Conservation (phyloP, 2,797 vertebrate species). For the Poeciliopsis presidionis region DNA sequence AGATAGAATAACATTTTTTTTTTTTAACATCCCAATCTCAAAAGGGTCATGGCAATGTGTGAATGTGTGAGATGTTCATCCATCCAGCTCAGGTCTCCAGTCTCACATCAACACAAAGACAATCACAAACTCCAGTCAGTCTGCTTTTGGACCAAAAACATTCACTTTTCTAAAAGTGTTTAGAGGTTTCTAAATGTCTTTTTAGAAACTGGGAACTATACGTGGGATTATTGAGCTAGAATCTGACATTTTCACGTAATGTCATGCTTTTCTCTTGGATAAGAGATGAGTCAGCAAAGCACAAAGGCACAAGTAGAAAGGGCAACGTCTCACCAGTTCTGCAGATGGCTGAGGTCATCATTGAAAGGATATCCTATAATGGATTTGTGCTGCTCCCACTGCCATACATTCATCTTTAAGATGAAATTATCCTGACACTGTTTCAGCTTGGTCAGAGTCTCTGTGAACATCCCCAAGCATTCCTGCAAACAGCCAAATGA, state of each 20-base stretch:
- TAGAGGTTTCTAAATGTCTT: background rate
- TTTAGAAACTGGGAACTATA: background rate
- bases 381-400: constrained; percentile 89
- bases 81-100: background rate
- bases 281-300: background rate
- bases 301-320: too few relatives aligned
- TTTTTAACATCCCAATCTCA: background rate
- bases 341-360: constrained; percentile 84
- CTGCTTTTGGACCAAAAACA: too few relatives aligned
- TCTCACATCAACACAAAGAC: background rate
- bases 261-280: background rate
- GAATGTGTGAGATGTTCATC: background rate
- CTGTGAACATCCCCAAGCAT: constrained; percentile 78
- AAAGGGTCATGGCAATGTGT: background rate
- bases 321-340: constrained; percentile 82
- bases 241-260: background rate
- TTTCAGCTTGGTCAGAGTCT: constrained; percentile 82
- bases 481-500: constrained; percentile 72
- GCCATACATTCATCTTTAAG: constrained; percentile 88
- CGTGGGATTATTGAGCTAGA: background rate
- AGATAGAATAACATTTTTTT: background rate
- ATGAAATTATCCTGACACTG: constrained; percentile 82
- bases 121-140: background rate
- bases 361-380: constrained; percentile 87
- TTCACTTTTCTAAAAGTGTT: too few relatives aligned